These are phyloP conservation scores for Melanchra persicariae DNA, from an alignment of 2,888 invertebrate species.

Conservation along the genomic window DNA sequence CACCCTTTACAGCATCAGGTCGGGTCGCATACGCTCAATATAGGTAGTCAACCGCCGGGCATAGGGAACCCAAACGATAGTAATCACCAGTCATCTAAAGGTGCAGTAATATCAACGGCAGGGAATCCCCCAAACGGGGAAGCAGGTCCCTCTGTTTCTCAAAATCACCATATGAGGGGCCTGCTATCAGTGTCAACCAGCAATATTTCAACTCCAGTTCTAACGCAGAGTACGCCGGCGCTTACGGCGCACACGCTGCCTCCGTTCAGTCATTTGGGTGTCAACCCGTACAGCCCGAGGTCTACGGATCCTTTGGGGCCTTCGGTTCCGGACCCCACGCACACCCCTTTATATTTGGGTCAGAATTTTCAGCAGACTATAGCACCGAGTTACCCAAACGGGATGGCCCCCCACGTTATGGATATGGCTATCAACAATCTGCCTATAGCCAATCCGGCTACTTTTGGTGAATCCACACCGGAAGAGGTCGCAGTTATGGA, in stretches of 20 bases:
- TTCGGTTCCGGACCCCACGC: constrained; percentile 91
- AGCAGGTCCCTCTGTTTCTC: constrained; percentile 98
- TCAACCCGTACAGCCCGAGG: constrained; percentile 91
- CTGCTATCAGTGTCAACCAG: constrained; percentile 95
- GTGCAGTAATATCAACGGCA: constrained; percentile 88
- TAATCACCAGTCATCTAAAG: constrained; percentile 85
- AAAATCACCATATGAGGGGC: constrained; percentile 97
- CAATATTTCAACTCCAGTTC: constrained; percentile 91
- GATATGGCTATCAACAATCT: constrained; percentile 93
- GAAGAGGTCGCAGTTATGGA: constrained; percentile 88
- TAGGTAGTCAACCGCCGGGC: constrained; percentile 90
- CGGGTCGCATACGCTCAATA: constrained; percentile 90
- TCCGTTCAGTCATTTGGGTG: constrained; percentile 91
- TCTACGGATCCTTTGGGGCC: constrained; percentile 91
- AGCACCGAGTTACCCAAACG: constrained; percentile 95
- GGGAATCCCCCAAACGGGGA: constrained; percentile 98
- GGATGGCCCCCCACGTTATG: constrained; percentile 96
- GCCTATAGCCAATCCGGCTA: constrained; percentile 94
- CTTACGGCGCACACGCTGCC: constrained; percentile 91
- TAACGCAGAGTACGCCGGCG: constrained; percentile 90
- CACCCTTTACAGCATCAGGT: constrained; percentile 90
- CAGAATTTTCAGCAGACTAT: constrained; percentile 91
- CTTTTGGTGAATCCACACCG: constrained; percentile 94
- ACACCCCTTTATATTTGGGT: constrained; percentile 91
- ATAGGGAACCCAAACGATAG: constrained; percentile 86